Evolutionary conservation across 2,113 vertebrate species (phyloP), one percentile per base, ranked within the genome.

Genomic region (Labrus mixtus): DNA sequence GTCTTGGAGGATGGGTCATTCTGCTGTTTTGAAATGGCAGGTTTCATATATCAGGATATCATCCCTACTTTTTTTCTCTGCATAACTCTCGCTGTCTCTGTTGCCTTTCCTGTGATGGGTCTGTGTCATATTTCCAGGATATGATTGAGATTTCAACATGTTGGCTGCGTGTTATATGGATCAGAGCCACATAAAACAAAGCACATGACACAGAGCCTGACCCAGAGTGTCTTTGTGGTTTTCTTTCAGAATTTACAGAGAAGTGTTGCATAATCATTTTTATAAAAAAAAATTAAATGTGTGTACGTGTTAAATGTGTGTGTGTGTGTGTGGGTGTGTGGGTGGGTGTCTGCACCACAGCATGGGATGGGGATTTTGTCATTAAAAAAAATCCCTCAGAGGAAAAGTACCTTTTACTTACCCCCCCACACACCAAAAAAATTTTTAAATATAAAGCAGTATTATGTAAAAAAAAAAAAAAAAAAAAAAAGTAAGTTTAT

Each of bases 61-160:
- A 13, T 46, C 45, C 15, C 45, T 46, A 6, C 10, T 11, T 46
- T 48, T 48, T 16, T 39, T 63, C 7, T 48, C 54, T 43, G 43
- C 5, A 6, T 15, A 76, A 25, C 59, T 61, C 9, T 70, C 36
- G 25, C 68, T 73, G n/a, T 10, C 68, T 62, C 29, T 13, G 45
- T 79, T 68, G 46, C 23, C 71, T 81, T 91, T 87, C 83, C 85
- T 85, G 79, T 54, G 36, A 68, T 77, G 53, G 45, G 6, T 4
- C 0, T 58, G 29, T 41, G 17, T 68, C 60, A 81, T 19, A 83
- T 89, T 90, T 92, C 85, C 72, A 66, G 77, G 57, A 82, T 90
- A 84, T 91, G 71, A 87, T 76, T 53, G 66, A 62, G 76, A 79
- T 89, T 89, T 89, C 69, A 85, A 60, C 84, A 65, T 55, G 80